Conservation (phyloP, 2,113 vertebrate species). For the Pteropus alecto region DNA sequence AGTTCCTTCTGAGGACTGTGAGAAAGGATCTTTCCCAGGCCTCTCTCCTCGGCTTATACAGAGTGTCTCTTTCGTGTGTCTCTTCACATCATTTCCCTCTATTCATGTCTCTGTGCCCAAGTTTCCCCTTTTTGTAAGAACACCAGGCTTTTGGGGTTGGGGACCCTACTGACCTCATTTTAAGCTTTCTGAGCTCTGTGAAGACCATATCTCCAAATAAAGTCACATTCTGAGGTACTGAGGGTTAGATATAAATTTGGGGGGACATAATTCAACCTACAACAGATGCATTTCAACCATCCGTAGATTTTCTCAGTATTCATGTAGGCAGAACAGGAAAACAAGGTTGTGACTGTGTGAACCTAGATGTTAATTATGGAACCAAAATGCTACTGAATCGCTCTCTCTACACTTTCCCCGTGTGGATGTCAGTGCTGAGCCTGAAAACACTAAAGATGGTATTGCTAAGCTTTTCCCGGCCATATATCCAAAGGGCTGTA, state of each 20-base stretch:
- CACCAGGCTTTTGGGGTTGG: no score
- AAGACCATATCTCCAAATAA: not conserved
- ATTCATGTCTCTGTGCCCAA: not conserved
- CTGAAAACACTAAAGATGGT: not conserved
- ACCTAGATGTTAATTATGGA: not conserved
- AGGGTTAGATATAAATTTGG: not conserved
- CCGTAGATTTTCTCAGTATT: not conserved
- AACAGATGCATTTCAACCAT: not conserved
- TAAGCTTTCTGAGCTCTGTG: not conserved
- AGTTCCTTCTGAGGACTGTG: not conserved
- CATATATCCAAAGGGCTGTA: not conserved
- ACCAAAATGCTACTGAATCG: not conserved
- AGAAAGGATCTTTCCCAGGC: not conserved
- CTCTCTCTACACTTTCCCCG: conserved; percentile 14
- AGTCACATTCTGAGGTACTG: not conserved
- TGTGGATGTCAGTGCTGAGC: not conserved
- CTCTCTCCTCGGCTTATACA: not conserved
- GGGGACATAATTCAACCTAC: not conserved
- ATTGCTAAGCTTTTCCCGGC: accelerated
- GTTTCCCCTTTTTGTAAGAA: not conserved
- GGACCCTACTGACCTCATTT: not conserved
- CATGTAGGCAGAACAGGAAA: not conserved
- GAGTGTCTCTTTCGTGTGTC: not conserved
- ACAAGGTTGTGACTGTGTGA: conserved; percentile 50
- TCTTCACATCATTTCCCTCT: not conserved